Evolutionary conservation across 2,113 vertebrate genomes (phyloP).

Genomic region (Rhinichthys klamathensis): DNA sequence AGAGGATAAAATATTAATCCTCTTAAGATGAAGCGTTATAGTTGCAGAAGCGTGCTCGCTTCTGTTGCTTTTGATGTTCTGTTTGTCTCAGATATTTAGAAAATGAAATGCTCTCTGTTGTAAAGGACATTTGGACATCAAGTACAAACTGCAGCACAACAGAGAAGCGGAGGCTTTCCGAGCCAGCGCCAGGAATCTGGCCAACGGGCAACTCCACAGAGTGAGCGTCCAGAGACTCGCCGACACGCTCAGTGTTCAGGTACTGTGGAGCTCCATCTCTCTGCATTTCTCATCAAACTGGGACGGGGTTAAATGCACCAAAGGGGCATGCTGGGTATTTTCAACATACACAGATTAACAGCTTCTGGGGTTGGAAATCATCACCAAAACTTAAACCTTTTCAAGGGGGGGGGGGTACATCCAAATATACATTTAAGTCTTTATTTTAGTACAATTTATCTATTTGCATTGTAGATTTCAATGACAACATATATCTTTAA

Average conservation of each 20-base stretch:
- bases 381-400: too few relatives aligned
- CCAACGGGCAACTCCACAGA: conserved; percentile 71
- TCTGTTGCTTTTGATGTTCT: conserved; percentile 24
- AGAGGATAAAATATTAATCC: conserved; percentile 49
- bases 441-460: too few relatives aligned
- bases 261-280: conserved; percentile 31
- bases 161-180: conserved; percentile 64
- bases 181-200: conserved; percentile 62
- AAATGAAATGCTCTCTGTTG: conserved; percentile 37
- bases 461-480: too few relatives aligned
- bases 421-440: too few relatives aligned
- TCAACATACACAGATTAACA: not conserved
- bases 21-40: conserved; percentile 45
- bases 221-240: conserved; percentile 65
- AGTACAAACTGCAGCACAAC: conserved; percentile 70
- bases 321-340: not conserved
- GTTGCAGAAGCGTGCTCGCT: conserved; percentile 22
- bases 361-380: not conserved
- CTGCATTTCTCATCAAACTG: not conserved
- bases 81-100: conserved; percentile 26
- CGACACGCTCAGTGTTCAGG: conserved; percentile 71
- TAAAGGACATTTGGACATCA: conserved; percentile 72
- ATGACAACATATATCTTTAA: too few relatives aligned
- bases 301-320: not conserved
- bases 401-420: too few relatives aligned